Evolutionary conservation across 2,797 vertebrate genomes (phyloP), one percentile per base, ranked within the genome.

Genomic region (Poeciliopsis infans): DNA sequence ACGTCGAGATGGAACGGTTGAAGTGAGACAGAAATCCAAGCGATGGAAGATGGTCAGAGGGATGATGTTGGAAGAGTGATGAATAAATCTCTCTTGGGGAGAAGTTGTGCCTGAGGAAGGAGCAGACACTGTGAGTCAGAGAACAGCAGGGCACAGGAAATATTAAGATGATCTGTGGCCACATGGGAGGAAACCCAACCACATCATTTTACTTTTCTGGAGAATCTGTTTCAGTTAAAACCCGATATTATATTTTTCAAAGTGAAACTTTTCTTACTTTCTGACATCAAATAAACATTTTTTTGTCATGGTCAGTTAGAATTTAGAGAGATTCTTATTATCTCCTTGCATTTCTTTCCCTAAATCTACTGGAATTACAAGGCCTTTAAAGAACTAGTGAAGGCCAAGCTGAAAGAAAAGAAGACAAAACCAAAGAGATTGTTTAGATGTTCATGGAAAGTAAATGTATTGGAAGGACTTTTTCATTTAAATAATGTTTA

Each of bases 111-210:
- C 74, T 76, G 49, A 81, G 49, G 75, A 31, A 70, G 51, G 18
- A 57, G 39, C 51, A 57, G 83, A 77, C 28, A 74, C 47, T 75
- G 51, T 75, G 77, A 78, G 59, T 49, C 59, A 82, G 73, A 79
- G 31, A 83, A 76, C 45, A 74, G 55, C 71, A 74, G 68, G 73
- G 53, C 59, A 59, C 7, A 33, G 15, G 4, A 18, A 25, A 75
- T 78, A 57, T 81, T 28, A 78, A 45, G 39, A 68, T 53, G 51
- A 86, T 77, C 72, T 53, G 33, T 74, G 47, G 72, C 49, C 8
- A 70, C 69, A 76, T 45, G 75, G 74, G 47, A 83, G 72, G 73
- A 79, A 12, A 64, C 7, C 15, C 45, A 75, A 16, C 1, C 3
- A 2, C 69, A 79, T 4, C 1, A 12, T 70, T 70, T 70, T 53